A percentile compares a stretch with the other conserved stretches of the same genome.
Evolutionary conservation across 2,888 invertebrate species (phyloP).

Genomic region (Nephrocerus scutellatus): DNA sequence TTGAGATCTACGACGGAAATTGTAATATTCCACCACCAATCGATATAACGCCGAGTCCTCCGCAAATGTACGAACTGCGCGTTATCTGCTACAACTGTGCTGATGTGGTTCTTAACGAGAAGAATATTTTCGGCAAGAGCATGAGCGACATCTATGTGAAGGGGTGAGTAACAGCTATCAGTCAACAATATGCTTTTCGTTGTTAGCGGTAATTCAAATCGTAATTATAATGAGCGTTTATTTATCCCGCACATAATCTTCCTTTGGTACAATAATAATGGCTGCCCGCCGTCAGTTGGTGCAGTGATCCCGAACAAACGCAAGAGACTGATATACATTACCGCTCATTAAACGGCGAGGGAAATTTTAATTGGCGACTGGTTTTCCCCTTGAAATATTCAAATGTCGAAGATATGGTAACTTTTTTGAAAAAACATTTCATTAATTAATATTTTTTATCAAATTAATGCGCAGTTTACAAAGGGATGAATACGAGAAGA

Average conservation of each 20-base stretch:
- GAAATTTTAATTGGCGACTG: slow-evolving; percentile 87
- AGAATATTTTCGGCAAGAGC: slow-evolving; percentile 64
- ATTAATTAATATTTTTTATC: too few relatives aligned
- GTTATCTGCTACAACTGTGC: slow-evolving; percentile 60
- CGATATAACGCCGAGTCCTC: slow-evolving; percentile 67
- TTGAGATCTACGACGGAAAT: slow-evolving; percentile 70
- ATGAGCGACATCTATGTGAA: slow-evolving; percentile 71
- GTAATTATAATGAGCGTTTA: too few relatives aligned
- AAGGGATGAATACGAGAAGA: too few relatives aligned
- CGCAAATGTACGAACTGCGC: slow-evolving; percentile 62
- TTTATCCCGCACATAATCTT: neutral
- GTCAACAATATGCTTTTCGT: too few relatives aligned
- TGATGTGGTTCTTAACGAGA: slow-evolving; percentile 61
- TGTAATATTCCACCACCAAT: slow-evolving; percentile 61
- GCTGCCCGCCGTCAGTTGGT: slow-evolving; percentile 61
- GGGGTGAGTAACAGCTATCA: slow-evolving; percentile 59
- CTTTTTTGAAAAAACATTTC: too few relatives aligned
- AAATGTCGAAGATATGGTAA: slow-evolving; percentile 63
- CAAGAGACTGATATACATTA: slow-evolving; percentile 82
- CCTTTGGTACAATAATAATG: neutral
- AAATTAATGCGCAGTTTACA: too few relatives aligned
- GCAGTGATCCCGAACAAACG: slow-evolving; percentile 56
- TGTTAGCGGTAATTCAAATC: too few relatives aligned
- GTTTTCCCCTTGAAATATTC: slow-evolving; percentile 73
- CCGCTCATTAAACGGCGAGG: slow-evolving; percentile 69